phyloP scores from a whole-genome alignment of 1,140 invertebrate genomes.

The Panagrolaimus sp. region DNA sequence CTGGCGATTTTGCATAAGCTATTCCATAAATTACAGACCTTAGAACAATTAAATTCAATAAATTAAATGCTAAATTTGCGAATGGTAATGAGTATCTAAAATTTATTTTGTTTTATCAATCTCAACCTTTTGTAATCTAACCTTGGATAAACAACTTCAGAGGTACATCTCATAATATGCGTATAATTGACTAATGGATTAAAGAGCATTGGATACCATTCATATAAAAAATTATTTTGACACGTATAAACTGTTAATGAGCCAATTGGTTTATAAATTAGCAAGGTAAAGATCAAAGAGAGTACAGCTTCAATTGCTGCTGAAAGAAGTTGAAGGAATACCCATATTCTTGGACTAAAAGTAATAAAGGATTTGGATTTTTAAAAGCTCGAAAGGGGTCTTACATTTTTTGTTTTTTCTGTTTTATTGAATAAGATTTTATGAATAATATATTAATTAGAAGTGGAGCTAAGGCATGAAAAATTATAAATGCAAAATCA shows the following conservation, averaged over 20 bases:
- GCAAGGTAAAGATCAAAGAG: slow-evolving; percentile 33
- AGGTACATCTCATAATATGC: slow-evolving; percentile 80
- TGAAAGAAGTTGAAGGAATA: slow-evolving; percentile 37
- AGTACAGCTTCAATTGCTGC: slow-evolving; percentile 33
- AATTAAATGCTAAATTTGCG: slow-evolving; percentile 78
- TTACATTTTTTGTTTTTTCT: background rate
- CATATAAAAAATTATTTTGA: slow-evolving; percentile 69
- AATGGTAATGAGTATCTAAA: slow-evolving; percentile 87
- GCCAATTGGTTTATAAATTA: slow-evolving; percentile 31
- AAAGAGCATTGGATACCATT: slow-evolving; percentile 91
- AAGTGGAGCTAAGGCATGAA: slow-evolving; percentile 38
- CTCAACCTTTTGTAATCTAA: slow-evolving; percentile 66
- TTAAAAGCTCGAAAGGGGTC: background rate
- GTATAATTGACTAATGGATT: slow-evolving; percentile 89
- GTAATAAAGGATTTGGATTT: background rate
- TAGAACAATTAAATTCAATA: slow-evolving; percentile 74
- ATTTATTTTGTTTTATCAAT: slow-evolving; percentile 43
- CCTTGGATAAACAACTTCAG: slow-evolving; percentile 93
- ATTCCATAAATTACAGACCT: slow-evolving; percentile 65
- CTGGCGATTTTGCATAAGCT: slow-evolving; percentile 68
- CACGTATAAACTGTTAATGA: slow-evolving; percentile 59
- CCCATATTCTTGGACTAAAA: slow-evolving; percentile 38
- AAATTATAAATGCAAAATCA: slow-evolving; percentile 42
- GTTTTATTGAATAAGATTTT: slow-evolving; percentile 23
- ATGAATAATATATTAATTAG: slow-evolving; percentile 30